Evolutionary conservation across 2,797 vertebrate species (phyloP), one percentile per base, ranked within the genome.

Genomic region (Limnodromus scolopaceus): DNA sequence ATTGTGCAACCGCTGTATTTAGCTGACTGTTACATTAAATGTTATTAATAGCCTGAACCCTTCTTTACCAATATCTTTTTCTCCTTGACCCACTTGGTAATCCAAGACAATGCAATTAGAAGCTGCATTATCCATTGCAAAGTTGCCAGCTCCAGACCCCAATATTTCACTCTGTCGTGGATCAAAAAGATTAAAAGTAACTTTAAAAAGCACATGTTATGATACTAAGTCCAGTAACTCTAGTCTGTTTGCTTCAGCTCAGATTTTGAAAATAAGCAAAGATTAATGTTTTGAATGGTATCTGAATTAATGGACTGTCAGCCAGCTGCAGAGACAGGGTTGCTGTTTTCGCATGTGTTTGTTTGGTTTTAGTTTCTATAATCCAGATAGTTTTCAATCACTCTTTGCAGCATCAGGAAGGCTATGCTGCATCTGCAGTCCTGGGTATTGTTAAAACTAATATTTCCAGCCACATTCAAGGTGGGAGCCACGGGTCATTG

Each of bases 101-200:
- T 78, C 58, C 66, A 74, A 61, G 36, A 58, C 70, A 91, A 74
- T 43, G 38, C 14, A 39, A 58, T 92, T 76, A 65, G 61, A 78
- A 85, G 1, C 16, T 46, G 60, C 55, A 72, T 89, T 89, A 93
- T 70, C 54, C 61, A 53, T 22, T 74, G 55, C 82, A 85, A 72
- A 72, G n/a, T 68, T 83, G 43, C 32, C 69, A 64, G 23, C 11
- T 78, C 60, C 53, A 95, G 51, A 74, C 38, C n/a, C 80, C 6
- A 4, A 32, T 93, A 80, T 77, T 94, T 90, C 51, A 84, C 65
- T 38, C 72, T 89, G 76, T 66, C 72, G 88, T 9, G 38, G 54
- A 95, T 81, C 92, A 96, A 64, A 94, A 92, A 91, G 84, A 88
- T 92, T 84, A 88, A 95, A 92, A 78, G 18, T 70, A 94, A 82